Evolutionary conservation across 2,797 vertebrate genomes (phyloP).

Genomic region (Hypotaenidia philippensis): DNA sequence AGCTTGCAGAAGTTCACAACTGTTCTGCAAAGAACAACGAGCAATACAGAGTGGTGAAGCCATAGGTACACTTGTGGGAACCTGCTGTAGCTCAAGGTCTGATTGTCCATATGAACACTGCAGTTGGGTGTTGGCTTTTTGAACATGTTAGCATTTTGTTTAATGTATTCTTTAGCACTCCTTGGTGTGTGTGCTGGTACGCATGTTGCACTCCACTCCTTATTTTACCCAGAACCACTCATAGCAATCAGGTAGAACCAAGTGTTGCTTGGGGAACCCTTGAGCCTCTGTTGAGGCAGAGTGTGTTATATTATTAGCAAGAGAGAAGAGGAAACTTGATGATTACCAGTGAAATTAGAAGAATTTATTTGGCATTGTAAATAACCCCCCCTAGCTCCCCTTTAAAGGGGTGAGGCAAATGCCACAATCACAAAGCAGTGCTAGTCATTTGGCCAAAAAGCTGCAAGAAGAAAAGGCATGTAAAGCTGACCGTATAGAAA

Average conservation of each 20-base stretch:
- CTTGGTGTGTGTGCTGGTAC: neutral
- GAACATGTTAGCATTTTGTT: neutral
- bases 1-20: neutral
- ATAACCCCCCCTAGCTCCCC: neutral
- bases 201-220: neutral
- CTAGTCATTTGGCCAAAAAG: neutral
- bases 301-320: neutral
- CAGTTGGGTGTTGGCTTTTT: neutral
- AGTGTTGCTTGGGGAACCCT: neutral
- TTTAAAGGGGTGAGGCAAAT: neutral
- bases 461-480: neutral
- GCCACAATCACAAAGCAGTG: neutral
- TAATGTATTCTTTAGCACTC: neutral
- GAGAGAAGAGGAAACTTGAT: neutral
- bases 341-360: neutral
- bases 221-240: neutral
- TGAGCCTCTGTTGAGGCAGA: neutral
- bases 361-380: neutral
- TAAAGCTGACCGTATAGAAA: neutral
- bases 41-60: neutral
- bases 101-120: neutral
- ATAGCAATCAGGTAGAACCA: neutral
- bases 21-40: neutral
- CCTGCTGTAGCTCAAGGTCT: neutral
- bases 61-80: neutral